Evolutionary conservation across 2,888 invertebrate genomes (phyloP), one percentile per base, ranked within the genome.

Genomic region (Alentia gelatinosa): DNA sequence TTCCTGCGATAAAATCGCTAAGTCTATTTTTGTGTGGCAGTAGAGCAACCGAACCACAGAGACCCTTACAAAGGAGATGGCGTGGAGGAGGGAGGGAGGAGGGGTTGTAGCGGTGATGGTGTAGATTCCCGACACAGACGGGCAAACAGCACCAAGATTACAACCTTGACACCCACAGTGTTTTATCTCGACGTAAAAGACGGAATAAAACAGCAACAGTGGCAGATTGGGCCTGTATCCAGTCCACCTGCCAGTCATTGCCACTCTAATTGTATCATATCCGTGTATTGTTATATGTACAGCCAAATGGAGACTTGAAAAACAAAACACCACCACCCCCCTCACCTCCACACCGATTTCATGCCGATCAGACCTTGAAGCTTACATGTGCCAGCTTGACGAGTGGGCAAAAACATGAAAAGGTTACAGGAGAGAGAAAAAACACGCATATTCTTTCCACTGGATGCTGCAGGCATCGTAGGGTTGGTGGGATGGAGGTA

Each of bases 351-450:
- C 74, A 33, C n/a, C 74, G 74, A 74, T 74, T 74, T 74, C 74
- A 33, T 74, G 74, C 74, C 30, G 74, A 74, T 74, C 74, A 74
- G 74, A 74, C 74, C 74, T 33, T 33, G 74, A 15, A 79, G 79
- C 79, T 79, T 39, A 79, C 39, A 39, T 39, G 35, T 35, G n/a
- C 1, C 79, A 35, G 79, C 39, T 39, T n/a, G 37, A 79, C 15
- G 39, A 56, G 56, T 56, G 56, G 56, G n/a, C 56, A 56, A 56
- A 56, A 56, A 56, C 56, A 56, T n/a, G n/a, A 19, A 56, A n/a
- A 5, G 56, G 23, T n/a, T 56, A 4, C 56, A 56, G 5, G 19
- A 12, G 56, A 9, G 56, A 56, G 1, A n/a, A 12, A n/a, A n/a
- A n/a, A n/a, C n/a, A n/a, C n/a, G n/a, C n/a, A n/a, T n/a, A n/a